phyloP scores from a whole-genome alignment of 2,888 invertebrate genomes.

The Synanthedon myopaeformis region DNA sequence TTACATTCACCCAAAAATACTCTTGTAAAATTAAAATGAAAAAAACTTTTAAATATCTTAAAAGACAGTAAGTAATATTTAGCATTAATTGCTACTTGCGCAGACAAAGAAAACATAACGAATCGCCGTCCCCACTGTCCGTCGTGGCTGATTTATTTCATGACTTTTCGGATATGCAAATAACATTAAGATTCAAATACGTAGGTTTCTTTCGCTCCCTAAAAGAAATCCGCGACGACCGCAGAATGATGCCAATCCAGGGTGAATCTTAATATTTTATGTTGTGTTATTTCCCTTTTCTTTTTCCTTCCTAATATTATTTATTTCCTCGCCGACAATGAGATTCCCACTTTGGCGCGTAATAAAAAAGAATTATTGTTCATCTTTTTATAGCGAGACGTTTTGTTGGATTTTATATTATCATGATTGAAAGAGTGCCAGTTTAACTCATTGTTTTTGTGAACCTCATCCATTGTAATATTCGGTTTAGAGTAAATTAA shows the following conservation, averaged over 20 bases:
- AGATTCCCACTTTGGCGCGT: slow-evolving; percentile 69
- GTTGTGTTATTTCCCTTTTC: slow-evolving; percentile 68
- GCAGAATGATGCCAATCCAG: slow-evolving; percentile 68
- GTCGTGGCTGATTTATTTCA: slow-evolving; percentile 69
- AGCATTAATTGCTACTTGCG: slow-evolving; percentile 53
- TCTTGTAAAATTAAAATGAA: too few relatives aligned
- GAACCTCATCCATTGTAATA: neutral
- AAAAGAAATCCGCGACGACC: slow-evolving; percentile 57
- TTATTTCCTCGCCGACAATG: slow-evolving; percentile 67
- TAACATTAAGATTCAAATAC: slow-evolving; percentile 68
- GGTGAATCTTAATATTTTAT: slow-evolving; percentile 70
- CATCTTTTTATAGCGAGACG: slow-evolving; percentile 62
- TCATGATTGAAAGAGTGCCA: slow-evolving; percentile 49
- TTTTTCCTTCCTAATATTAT: slow-evolving; percentile 66
- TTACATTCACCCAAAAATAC: too few relatives aligned
- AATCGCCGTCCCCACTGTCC: slow-evolving; percentile 61
- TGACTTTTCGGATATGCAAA: slow-evolving; percentile 70
- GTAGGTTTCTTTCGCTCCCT: slow-evolving; percentile 51
- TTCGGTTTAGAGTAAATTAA: neutral
- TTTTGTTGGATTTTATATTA: slow-evolving; percentile 60
- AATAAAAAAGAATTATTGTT: slow-evolving; percentile 71
- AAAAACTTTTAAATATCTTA: neutral
- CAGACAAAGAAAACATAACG: slow-evolving; percentile 59
- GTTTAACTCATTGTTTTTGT: slow-evolving; percentile 16
- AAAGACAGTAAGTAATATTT: slow-evolving; percentile 14